Percentiles rank a stretch among this genome's conserved stretches.
phyloP scores from a whole-genome alignment of 2,888 invertebrate species.

The Timema podura region DNA sequence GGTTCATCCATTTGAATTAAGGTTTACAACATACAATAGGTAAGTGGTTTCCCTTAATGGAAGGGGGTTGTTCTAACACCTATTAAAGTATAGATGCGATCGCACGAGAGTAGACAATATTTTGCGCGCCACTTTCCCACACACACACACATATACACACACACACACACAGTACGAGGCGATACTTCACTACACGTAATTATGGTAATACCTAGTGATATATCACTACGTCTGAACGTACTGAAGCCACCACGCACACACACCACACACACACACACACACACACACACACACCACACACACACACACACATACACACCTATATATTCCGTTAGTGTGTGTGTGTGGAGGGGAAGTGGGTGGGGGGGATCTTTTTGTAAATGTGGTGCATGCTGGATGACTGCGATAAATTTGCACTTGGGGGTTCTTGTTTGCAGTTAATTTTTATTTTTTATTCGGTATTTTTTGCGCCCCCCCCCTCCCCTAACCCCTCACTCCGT shows the following conservation, averaged over 20 bases:
- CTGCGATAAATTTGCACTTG: slow-evolving; percentile 23
- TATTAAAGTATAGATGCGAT: no score
- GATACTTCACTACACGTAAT: slow-evolving; percentile 24
- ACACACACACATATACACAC: background rate
- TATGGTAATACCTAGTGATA: slow-evolving; percentile 27
- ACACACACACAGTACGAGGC: slow-evolving; percentile 3
- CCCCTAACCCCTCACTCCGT: background rate
- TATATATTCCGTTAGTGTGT: no score
- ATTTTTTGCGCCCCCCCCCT: background rate
- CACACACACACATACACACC: no score
- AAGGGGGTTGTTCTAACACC: no score
- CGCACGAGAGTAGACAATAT: no score
- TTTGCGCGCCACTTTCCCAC: no score
- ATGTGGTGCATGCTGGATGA: slow-evolving; percentile 19
- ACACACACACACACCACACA: no score
- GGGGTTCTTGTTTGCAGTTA: slow-evolving; percentile 25
- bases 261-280: no score
- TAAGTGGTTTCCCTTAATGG: no score
- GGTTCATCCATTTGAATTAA: no score
- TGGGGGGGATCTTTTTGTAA: background rate
- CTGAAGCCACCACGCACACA: no score
- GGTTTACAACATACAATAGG: no score
- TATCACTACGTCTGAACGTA: slow-evolving; percentile 20
- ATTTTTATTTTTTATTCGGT: slow-evolving; percentile 15
- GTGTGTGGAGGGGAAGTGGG: background rate